Evolutionary conservation across 2,888 invertebrate species (phyloP).

Genomic region (Lithophane leautieri): DNA sequence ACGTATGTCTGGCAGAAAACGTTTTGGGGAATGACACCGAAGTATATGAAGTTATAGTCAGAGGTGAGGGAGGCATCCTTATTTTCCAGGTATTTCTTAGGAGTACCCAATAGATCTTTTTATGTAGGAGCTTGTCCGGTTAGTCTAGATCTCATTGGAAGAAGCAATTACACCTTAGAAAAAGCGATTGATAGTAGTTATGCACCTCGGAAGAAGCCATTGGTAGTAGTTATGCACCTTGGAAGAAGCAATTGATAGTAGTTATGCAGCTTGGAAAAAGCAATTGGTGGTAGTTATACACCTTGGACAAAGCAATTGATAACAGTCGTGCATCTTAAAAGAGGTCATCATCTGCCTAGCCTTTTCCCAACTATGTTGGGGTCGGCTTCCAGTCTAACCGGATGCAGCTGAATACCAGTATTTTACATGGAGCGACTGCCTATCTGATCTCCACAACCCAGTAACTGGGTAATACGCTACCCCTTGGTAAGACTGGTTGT

Average conservation of each 20-base stretch:
- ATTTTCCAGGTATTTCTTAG: neutral
- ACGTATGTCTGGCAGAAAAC: conserved; percentile 75
- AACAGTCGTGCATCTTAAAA: too few relatives aligned
- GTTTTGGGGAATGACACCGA: conserved; percentile 64
- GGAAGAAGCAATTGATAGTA: neutral
- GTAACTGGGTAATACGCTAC: too few relatives aligned
- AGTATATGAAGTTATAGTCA: conserved; percentile 68
- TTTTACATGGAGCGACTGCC: too few relatives aligned
- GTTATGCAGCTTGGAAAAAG: neutral
- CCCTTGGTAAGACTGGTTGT: too few relatives aligned
- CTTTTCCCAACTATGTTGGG: too few relatives aligned
- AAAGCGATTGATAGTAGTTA: neutral
- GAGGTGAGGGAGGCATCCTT: conserved; percentile 67
- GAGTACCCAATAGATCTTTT: neutral
- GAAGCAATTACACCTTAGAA: neutral
- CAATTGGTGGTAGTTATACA: neutral
- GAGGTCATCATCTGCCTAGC: too few relatives aligned
- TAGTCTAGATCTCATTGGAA: neutral
- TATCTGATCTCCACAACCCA: too few relatives aligned
- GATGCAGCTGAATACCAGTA: too few relatives aligned
- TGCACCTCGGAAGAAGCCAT: neutral
- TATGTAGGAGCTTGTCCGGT: neutral
- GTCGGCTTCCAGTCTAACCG: too few relatives aligned
- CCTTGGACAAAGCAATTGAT: too few relatives aligned
- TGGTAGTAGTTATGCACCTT: neutral